Base-by-base conservation (phyloP, 1,140 invertebrate species). In the Belonocnema kinseyi region DNA sequence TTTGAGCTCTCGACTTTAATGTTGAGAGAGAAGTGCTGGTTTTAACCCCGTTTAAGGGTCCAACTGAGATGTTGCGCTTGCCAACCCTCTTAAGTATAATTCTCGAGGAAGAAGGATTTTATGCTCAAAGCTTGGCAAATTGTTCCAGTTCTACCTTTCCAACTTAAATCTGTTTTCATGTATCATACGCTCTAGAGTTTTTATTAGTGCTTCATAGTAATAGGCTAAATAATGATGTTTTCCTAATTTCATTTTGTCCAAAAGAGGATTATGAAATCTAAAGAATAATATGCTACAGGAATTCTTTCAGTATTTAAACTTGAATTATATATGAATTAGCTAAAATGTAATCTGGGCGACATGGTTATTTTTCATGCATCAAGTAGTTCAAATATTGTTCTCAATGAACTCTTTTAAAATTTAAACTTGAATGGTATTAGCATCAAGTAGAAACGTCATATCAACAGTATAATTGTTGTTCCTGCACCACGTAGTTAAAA, bases 41-140 rank as follows among this genome's bases (percentile, higher is more conserved):
- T 66, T 66, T 66, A 66, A 66, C 61, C 61, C 61, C 61, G 61
- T 40, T 66, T 66, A 66, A 66, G 61, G 26, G 61, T 66, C 61
- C 61, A 40, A 66, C 61, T 66, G 26, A 66, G 61, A 66, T 66
- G 33, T 66, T 33, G n/a, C 46, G 61, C 33, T 66, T 66, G 61
- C 61, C 61, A 40, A 66, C 61, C 61, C 61, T 66, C 61, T 66
- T 21, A 40, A 66, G 61, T 21, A 40, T 66, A 66, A 40, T 66
- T 66, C 61, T 66, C 61, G 13, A 40, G 61, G 46, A 40, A 66
- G 61, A 66, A 66, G 61, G 14, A 66, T 66, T 66, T 40, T 66
- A 66, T 66, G 61, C 26, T 66, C 61, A 66, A 66, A 46, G 61
- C 61, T 66, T 26, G 33, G 61, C 10, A 66, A 66, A 66, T n/a